A percentile compares a stretch with the other conserved stretches of the same genome.
These are phyloP conservation scores for Botia almorhae DNA, from an alignment of 2,797 vertebrate genomes.

Conservation along the genomic window DNA sequence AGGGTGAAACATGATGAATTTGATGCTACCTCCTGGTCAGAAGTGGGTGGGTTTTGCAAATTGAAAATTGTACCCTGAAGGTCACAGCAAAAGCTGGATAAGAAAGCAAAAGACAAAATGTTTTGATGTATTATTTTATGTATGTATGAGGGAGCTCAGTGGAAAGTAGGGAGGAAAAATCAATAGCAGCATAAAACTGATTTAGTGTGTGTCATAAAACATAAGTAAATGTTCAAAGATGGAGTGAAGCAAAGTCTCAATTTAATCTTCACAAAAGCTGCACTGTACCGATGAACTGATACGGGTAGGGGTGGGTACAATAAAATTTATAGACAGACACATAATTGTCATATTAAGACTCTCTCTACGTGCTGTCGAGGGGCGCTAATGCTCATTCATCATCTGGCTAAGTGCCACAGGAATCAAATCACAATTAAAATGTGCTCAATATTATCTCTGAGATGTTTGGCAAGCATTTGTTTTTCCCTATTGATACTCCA, in stretches of 20 bases:
- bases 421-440: slow-evolving; percentile 99
- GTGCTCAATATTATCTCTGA: slow-evolving; percentile 97
- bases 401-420: slow-evolving; percentile 95
- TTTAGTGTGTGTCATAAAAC: slow-evolving; percentile 99
- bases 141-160: slow-evolving; percentile 78
- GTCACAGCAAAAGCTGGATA: slow-evolving; percentile 74
- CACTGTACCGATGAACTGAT: slow-evolving; percentile 96
- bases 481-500: slow-evolving; percentile 86
- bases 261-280: slow-evolving; percentile 98
- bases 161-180: slow-evolving; percentile 75
- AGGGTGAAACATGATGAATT: slow-evolving; percentile 34
- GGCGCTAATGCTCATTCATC: slow-evolving; percentile 93
- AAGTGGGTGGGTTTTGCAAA: neutral
- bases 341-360: slow-evolving; percentile 99
- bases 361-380: slow-evolving; percentile 84
- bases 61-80: slow-evolving; percentile 73
- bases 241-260: slow-evolving; percentile 96
- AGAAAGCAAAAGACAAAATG: slow-evolving; percentile 90
- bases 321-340: slow-evolving; percentile 96
- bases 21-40: slow-evolving; percentile 60
- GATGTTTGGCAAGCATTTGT: slow-evolving; percentile 88
- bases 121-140: slow-evolving; percentile 73
- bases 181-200: slow-evolving; percentile 99
- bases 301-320: slow-evolving; percentile 73
- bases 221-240: slow-evolving; percentile 99